Evolutionary conservation across 2,113 vertebrate genomes (phyloP), one percentile per base, ranked within the genome.

Genomic region (Oreotrochilus melanogaster): DNA sequence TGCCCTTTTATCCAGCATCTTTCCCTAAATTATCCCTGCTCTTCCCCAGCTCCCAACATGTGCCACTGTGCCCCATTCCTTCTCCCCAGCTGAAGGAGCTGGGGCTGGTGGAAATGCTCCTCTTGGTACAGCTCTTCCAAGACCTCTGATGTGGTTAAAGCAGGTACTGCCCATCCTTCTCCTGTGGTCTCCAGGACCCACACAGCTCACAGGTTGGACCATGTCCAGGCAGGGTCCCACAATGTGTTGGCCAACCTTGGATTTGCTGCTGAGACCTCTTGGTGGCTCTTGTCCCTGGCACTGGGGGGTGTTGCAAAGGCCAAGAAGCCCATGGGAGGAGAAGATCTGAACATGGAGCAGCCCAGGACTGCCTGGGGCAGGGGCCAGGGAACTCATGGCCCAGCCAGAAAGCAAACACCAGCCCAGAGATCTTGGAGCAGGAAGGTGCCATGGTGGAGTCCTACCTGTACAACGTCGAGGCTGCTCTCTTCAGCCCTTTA

Each of bases 391-490:
- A n/a, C 30, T 45, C 5, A 2, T 57, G 43, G 28, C 45, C 17
- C 39, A 37, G 27, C 10, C 1, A 4, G 76, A 33, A 67, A 65
- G 39, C 14, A 76, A 47, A 45, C 4, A 30, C 2, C 42, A 82
- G 61, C 25, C 58, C 5, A 2, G 18, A 78, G 84, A 18, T 23
- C 18, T 58, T 1, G 0, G 6, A 0, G 6, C 19, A 2, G 54
- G 28, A 31, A 71, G 70, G 27, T 33, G 50, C 39, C 1, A 2
- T 1, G 5, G 18, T 47, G 24, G 33, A 69, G 35, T 94, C 98
- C 57, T 96, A 99, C 99, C 99, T 99, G 98, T 99, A 99, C 79
- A 99, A 97, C 15, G 99, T 94, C 21, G 98, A 98, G 43, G 98
- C 98, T 37, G 98, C 98, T 94, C 99, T 98, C 98, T 99, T 99